Conservation (phyloP, 1,140 invertebrate species). For the Potamilus streckersoni region DNA sequence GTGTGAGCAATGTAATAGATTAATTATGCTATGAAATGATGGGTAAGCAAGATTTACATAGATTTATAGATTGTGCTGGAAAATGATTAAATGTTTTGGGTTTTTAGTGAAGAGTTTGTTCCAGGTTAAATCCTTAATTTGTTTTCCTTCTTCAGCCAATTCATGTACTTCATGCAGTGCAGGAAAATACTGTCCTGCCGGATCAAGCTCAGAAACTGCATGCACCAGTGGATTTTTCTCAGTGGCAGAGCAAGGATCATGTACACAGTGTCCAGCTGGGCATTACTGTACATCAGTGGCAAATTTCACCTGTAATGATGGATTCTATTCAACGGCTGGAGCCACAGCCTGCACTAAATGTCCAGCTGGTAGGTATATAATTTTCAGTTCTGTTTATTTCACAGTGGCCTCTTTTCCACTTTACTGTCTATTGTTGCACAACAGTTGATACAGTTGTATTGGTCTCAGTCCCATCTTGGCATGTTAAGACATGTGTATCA, state of each 20-base stretch:
- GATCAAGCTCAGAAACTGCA: constrained; percentile 29
- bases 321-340: constrained; percentile 37
- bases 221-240: constrained; percentile 57
- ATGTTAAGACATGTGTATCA: no score
- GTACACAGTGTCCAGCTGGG: constrained; percentile 50
- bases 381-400: no score
- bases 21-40: no score
- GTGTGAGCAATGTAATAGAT: no score
- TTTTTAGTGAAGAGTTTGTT: constrained; percentile 38
- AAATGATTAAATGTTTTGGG: constrained; percentile 9
- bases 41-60: no score
- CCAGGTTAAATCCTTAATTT: neutral
- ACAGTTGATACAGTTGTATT: no score
- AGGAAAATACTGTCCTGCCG: constrained; percentile 55
- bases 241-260: constrained; percentile 41
- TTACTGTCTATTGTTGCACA: no score
- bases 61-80: constrained; percentile 16
- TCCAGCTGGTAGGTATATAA: constrained; percentile 1
- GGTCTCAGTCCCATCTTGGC: no score
- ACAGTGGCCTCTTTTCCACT: no score
- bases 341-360: constrained; percentile 32
- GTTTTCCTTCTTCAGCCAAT: constrained; percentile 27
- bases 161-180: constrained; percentile 48
- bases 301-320: constrained; percentile 26
- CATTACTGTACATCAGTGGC: constrained; percentile 51